Evolutionary conservation across 2,113 vertebrate species (phyloP), one percentile per base, ranked within the genome.

Genomic region (Ornithorhynchus anatinus): DNA sequence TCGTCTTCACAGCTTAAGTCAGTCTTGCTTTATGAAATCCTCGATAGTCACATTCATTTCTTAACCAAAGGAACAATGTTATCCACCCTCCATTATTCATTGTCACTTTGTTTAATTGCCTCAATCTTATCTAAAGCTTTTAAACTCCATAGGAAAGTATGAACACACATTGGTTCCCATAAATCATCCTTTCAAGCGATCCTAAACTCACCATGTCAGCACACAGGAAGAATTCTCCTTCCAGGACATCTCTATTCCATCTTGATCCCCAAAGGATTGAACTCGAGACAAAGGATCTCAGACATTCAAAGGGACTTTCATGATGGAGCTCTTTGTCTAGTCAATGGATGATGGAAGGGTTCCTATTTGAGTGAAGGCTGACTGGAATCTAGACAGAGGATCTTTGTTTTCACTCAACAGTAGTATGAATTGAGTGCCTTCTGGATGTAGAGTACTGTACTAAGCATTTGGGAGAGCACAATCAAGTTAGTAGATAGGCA

Each of bases 201-300:
- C 59, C 44, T 36, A 25, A 10, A 17, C 68, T 62, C 22, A 59
- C 63, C 1, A 0, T 16, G 17, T 7, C 20, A 37, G 6, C 1
- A 16, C 36, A 23, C 15, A 4, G 0, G 13, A 22, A 32, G 44
- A 36, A 50, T 38, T 40, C 53, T 27, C 10, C n/a, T 60, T 61
- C 38, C 9, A 45, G 17, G 44, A 65, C 19, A 16, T 11, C 32
- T 68, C 32, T 62, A 1, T 60, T 37, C 31, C 39, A 25, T 23
- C 40, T 48, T 57, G 42, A 63, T 59, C 74, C 69, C 60, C 47
- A 79, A 71, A 64, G 17, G 40, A 32, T 11, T 38, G 36, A 81
- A 75, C 50, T 45, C 38, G 64, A 74, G 68, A 38, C 32, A 72
- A 65, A 72, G 57, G 2, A 17, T 57, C 10, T 6, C 50, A 59